Conservation (phyloP, 2,113 vertebrate genomes). For the Ammospiza nelsoni region DNA sequence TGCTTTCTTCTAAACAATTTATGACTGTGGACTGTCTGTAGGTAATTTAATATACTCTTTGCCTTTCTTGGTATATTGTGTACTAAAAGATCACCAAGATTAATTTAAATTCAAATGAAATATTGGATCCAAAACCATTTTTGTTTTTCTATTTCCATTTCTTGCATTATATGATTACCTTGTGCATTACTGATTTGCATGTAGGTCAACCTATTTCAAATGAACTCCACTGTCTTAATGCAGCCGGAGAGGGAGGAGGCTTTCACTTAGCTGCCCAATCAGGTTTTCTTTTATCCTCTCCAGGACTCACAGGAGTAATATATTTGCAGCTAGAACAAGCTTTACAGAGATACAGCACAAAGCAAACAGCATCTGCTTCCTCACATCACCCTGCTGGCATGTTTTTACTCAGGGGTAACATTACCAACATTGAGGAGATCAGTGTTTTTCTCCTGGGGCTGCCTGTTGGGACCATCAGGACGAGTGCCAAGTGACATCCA, state of each 20-base stretch:
- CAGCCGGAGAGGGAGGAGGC: not conserved
- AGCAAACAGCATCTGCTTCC: not conserved
- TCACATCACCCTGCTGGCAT: not conserved
- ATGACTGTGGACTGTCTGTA: not conserved
- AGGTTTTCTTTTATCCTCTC: not conserved
- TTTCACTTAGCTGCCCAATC: not conserved
- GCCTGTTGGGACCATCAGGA: not conserved
- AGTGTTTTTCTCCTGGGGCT: not conserved
- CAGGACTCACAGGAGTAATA: not conserved
- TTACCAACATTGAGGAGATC: not conserved
- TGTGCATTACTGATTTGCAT: not conserved
- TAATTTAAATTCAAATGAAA: conserved; percentile 1
- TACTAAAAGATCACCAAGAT: not conserved
- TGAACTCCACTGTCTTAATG: not conserved
- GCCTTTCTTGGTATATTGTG: not conserved
- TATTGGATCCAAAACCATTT: not conserved
- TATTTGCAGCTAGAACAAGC: not conserved
- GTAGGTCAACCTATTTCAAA: not conserved
- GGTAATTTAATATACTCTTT: conserved; percentile 16
- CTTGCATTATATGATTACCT: not conserved
- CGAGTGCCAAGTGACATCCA: not conserved
- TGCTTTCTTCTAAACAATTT: not conserved
- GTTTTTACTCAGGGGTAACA: not conserved
- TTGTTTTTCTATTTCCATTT: not conserved
- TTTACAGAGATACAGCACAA: not conserved